A percentile compares a stretch with the other conserved stretches of the same genome.
These are phyloP conservation scores for Trichopoda pennipes DNA, from an alignment of 2,888 invertebrate genomes.

Conservation along the genomic window DNA sequence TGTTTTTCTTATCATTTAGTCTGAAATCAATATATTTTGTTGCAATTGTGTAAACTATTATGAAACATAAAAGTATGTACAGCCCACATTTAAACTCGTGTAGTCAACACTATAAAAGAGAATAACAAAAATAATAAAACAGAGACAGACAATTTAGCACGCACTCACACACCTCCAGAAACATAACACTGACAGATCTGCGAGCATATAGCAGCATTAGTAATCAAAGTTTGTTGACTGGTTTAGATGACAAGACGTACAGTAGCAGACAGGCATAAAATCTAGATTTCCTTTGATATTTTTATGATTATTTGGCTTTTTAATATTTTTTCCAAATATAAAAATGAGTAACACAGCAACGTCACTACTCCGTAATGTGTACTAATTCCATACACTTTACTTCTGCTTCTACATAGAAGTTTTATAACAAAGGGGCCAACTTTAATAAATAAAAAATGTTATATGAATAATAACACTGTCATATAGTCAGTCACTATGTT, in stretches of 20 bases:
- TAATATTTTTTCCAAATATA: constrained; percentile 17
- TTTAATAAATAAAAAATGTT: background rate
- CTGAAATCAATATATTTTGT: constrained; percentile 49
- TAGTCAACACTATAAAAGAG: constrained; percentile 2
- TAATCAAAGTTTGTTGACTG: constrained; percentile 38
- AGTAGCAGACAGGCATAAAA: constrained; percentile 41
- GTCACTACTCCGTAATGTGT: constrained; percentile 6
- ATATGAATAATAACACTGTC: constrained; percentile 40
- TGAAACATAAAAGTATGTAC: constrained; percentile 40
- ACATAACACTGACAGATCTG: background rate
- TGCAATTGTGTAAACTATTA: constrained; percentile 50
- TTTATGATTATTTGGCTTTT: constrained; percentile 14
- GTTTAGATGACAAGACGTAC: constrained; percentile 2
- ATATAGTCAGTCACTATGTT: constrained; percentile 49
- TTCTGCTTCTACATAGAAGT: background rate
- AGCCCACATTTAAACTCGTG: constrained; percentile 19
- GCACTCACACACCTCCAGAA: constrained; percentile 7
- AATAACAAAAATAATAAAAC: too few relatives aligned
- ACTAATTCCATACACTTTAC: constrained; percentile 5
- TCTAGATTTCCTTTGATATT: constrained; percentile 44
- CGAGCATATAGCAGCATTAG: background rate
- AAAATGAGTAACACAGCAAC: constrained; percentile 21
- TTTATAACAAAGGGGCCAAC: constrained; percentile 12
- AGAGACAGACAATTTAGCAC: background rate
- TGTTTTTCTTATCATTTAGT: constrained; percentile 5